phyloP scores from a whole-genome alignment of 1,140 invertebrate species.

The Daktulosphaira vitifoliae region DNA sequence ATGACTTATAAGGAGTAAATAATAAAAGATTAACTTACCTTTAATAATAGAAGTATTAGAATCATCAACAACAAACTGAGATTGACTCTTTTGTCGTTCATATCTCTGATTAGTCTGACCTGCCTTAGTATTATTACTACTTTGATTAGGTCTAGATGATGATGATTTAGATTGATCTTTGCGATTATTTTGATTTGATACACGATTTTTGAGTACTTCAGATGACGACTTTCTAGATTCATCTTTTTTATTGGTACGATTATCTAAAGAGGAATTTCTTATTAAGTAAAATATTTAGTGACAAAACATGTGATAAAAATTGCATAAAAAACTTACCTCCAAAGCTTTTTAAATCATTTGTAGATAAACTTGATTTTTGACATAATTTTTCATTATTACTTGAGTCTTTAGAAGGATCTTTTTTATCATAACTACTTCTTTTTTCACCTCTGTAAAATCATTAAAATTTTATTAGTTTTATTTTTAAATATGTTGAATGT shows the following conservation, averaged over 20 bases:
- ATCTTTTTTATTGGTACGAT: constrained; percentile 17
- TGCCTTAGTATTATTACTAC: not conserved
- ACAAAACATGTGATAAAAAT: not conserved
- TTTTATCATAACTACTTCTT: constrained; percentile 24
- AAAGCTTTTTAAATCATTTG: constrained; percentile 9
- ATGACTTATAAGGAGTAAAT: too few relatives aligned
- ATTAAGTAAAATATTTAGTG: not conserved
- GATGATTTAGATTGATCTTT: constrained; percentile 10
- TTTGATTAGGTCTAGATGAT: constrained; percentile 9
- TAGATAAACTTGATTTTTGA: constrained; percentile 2
- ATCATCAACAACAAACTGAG: constrained; percentile 12
- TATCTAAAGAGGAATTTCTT: constrained; percentile 18
- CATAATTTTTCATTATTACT: constrained; percentile 7
- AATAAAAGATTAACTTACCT: too few relatives aligned
- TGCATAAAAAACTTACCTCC: not conserved
- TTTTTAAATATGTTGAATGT: not conserved
- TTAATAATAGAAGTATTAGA: constrained; percentile 17
- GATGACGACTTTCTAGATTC: not conserved
- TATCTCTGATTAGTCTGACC: constrained; percentile 16
- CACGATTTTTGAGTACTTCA: constrained; percentile 19
- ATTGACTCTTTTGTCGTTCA: constrained; percentile 18
- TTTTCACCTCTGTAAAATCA: constrained; percentile 9
- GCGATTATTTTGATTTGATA: constrained; percentile 16
- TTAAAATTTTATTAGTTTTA: not conserved
- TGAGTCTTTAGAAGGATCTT: constrained; percentile 17